Evolutionary conservation across 92 coral and sea anemone species (phyloP).

Genomic region (Phenganax marumi): DNA sequence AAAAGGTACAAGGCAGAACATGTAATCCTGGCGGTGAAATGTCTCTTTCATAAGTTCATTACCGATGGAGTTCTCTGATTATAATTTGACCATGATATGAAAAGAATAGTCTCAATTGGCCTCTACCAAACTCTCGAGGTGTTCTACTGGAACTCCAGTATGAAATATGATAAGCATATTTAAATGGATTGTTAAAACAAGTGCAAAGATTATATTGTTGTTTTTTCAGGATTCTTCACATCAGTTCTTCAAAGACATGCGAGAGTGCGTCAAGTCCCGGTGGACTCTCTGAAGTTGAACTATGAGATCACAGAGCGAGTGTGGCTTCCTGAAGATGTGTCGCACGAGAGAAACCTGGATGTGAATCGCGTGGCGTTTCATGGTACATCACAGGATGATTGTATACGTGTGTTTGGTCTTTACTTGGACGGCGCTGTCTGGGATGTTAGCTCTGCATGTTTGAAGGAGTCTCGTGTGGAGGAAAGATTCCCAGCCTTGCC

Average conservation of each 20-base stretch:
- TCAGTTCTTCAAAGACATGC: conserved; percentile 91
- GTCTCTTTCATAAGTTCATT: too few species aligned
- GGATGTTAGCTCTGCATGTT: conserved; percentile 59
- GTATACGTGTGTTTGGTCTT: conserved; percentile 74
- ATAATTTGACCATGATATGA: too few species aligned
- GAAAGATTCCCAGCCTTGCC: conserved; percentile 85
- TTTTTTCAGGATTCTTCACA: conserved; percentile 76
- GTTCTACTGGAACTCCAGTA: too few species aligned
- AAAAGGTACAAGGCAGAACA: conserved; percentile 63
- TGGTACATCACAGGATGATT: conserved; percentile 76
- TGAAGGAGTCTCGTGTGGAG: conserved; percentile 68
- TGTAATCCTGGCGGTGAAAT: too few species aligned
- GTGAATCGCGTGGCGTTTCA: conserved; percentile 75
- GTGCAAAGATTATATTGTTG: too few species aligned
- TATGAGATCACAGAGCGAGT: conserved; percentile 69
- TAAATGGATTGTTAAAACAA: too few species aligned
- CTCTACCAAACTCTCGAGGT: too few species aligned
- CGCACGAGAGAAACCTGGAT: conserved; percentile 71
- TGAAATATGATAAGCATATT: too few species aligned
- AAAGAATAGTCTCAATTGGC: too few species aligned
- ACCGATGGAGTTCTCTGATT: too few species aligned
- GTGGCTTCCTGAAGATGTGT: conserved; percentile 68
- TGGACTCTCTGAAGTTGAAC: conserved; percentile 78
- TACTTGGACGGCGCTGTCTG: conserved; percentile 96
- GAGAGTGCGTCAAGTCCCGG: conserved; percentile 71